phyloP scores from a whole-genome alignment of 1,140 invertebrate species.

The Geopemphigus sp. region DNA sequence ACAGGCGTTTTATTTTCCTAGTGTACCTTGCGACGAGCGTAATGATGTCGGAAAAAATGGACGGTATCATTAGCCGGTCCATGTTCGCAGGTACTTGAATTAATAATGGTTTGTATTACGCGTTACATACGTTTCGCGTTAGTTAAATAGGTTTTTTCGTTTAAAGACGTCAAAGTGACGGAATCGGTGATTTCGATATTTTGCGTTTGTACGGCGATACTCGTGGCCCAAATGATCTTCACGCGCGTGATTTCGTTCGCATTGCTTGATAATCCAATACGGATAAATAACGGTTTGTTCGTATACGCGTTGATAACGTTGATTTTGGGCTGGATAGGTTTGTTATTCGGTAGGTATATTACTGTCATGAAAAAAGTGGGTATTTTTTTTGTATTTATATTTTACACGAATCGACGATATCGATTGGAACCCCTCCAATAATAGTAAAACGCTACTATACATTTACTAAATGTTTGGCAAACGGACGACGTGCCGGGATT shows the following conservation, averaged over 20 bases:
- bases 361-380: too few relatives aligned
- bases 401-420: too few relatives aligned
- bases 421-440: too few relatives aligned
- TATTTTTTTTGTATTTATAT: too few relatives aligned
- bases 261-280: conserved; percentile 19
- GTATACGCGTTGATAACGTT: not conserved
- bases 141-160: not conserved
- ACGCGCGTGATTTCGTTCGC: not conserved
- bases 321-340: conserved; percentile 37
- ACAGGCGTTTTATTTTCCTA: conserved; percentile 53
- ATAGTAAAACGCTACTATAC: too few relatives aligned
- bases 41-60: conserved; percentile 53
- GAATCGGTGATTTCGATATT: conserved; percentile 29
- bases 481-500: too few relatives aligned
- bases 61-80: conserved; percentile 53
- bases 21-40: conserved; percentile 53
- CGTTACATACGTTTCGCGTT: too few relatives aligned
- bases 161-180: conserved; percentile 21
- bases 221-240: not conserved
- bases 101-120: too few relatives aligned
- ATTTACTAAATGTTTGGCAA: too few relatives aligned
- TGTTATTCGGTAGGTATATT: conserved; percentile 27
- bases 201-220: not conserved
- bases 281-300: conserved; percentile 11
- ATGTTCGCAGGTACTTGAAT: conserved; percentile 53